Percentiles rank a stretch among this genome's conserved stretches.
Evolutionary conservation across 2,888 invertebrate genomes (phyloP).

Genomic region (Chaetogeoica ovagalla): DNA sequence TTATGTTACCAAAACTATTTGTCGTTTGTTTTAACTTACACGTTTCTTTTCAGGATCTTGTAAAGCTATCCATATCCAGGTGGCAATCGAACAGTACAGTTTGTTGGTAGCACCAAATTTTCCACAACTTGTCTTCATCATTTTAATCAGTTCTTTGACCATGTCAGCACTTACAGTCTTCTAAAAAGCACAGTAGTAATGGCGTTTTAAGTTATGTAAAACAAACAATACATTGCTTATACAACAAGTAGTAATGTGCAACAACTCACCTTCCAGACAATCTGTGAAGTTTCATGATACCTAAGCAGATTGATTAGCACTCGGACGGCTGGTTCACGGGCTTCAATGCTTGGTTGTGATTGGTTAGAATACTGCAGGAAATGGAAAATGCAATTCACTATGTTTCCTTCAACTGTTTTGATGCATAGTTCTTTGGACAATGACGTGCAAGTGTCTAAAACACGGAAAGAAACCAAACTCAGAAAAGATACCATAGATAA

Average conservation of each 20-base stretch:
- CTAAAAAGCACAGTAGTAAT: background rate
- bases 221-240: background rate
- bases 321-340: conserved; percentile 49
- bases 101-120: conserved; percentile 36
- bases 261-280: conserved; percentile 38
- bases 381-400: conserved; percentile 51
- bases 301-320: conserved; percentile 53
- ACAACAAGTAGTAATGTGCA: too few species aligned
- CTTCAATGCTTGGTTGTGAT: conserved; percentile 53
- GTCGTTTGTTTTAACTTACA: background rate
- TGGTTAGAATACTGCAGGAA: conserved; percentile 53
- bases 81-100: conserved; percentile 40
- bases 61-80: conserved; percentile 36
- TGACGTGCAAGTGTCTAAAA: conserved; percentile 35
- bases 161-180: conserved; percentile 21
- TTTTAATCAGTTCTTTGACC: conserved; percentile 36
- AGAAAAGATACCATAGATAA: too few species aligned
- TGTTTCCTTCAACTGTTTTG: conserved; percentile 31
- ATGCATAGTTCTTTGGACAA: conserved; percentile 43
- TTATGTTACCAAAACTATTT: too few species aligned
- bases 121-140: conserved; percentile 40
- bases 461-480: background rate
- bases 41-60: conserved; percentile 38
- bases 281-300: conserved; percentile 32
- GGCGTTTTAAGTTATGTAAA: background rate